phyloP scores from a whole-genome alignment of 2,797 vertebrate genomes.

The Molossus molossus region DNA sequence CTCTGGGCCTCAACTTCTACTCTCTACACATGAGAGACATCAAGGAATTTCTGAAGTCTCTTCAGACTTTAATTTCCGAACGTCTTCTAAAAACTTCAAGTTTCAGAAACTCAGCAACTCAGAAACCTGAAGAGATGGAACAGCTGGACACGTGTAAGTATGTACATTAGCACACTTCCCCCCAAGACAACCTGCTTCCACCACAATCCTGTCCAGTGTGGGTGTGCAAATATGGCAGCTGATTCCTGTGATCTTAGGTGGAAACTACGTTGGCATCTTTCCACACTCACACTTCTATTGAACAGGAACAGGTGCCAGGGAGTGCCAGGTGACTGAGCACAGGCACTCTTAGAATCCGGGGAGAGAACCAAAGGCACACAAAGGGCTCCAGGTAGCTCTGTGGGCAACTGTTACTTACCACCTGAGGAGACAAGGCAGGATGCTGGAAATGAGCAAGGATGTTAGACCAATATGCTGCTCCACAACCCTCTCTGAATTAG shows the following conservation, averaged over 20 bases:
- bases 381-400: not conserved
- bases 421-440: not conserved
- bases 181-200: not conserved
- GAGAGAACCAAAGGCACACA: not conserved
- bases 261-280: not conserved
- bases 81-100: slow-evolving; percentile 41
- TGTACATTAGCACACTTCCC: not conserved
- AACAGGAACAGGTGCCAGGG: not conserved
- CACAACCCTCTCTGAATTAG: not conserved
- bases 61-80: not conserved
- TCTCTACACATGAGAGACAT: slow-evolving; percentile 24
- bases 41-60: slow-evolving; percentile 27
- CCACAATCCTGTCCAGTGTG: not conserved
- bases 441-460: not conserved
- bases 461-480: not conserved
- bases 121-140: slow-evolving; percentile 45
- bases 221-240: not conserved
- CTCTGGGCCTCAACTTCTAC: slow-evolving; percentile 22
- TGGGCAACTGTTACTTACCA: not conserved
- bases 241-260: not conserved
- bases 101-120: slow-evolving; percentile 40
- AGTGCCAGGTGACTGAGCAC: not conserved
- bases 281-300: not conserved
- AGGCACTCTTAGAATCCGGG: not conserved
- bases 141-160: not conserved